Evolutionary conservation across 2,113 vertebrate species (phyloP), one percentile per base, ranked within the genome.

Genomic region (Microtus richardsoni): DNA sequence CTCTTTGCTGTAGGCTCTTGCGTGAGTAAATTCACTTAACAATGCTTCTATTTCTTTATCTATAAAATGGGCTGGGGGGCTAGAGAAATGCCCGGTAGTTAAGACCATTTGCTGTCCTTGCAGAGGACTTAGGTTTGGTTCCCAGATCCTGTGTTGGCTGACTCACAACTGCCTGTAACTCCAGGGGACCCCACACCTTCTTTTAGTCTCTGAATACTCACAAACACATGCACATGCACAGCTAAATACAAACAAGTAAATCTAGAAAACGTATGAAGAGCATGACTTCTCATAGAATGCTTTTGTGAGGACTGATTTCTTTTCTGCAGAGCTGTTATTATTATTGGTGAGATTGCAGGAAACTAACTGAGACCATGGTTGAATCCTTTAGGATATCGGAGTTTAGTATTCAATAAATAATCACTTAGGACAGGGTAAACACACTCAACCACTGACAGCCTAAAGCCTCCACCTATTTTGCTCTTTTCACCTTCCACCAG

Each of bases 371-470:
- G 89, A 64, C 4, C 86, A 36, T 82, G 74, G 33, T 58, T 49
- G 47, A 77, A 90, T 85, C 36, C 71, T 91, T 90, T 52, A 16
- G 52, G 30, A 22, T 58, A 1, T 30, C 52, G 79, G 28, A 92
- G 52, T 70, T 95, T 87, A 82, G 82, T 58, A n/a, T 26, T 90
- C 49, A 71, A 44, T 91, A 87, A 83, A 66, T 91, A 58, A n/a
- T 47, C 30, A 79, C 8, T 26, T 52, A 41, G 54, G 52, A 71
- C 28, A 62, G 90, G 94, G 73, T 58, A 86, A 92, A 78, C 10
- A 88, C 30, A 64, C 39, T 64, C 58, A 84, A 30, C 39, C 58
- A 64, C 14, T 28, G 39, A 64, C 58, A 64, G 58, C 49, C 79
- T 22, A 82, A 60, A 82, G 79, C 79, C 52, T 80, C 36, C 14